Percentiles rank a stretch among this genome's conserved stretches.
phyloP scores from a whole-genome alignment of 2,113 vertebrate species.

The Hippocampus guttulatus region DNA sequence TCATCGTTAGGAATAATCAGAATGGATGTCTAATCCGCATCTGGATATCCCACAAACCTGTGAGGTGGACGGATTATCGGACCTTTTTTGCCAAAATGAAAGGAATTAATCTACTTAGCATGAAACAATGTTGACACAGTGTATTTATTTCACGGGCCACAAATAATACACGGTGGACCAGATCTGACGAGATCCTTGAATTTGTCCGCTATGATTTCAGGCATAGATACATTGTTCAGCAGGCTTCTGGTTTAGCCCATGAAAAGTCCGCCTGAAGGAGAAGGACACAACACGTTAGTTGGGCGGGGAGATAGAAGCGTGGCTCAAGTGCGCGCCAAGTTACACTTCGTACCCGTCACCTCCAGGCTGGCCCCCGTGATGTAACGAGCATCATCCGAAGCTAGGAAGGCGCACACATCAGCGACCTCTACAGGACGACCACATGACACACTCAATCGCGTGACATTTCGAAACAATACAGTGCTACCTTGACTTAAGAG shows the following conservation, averaged over 20 bases:
- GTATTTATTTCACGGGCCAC: background rate
- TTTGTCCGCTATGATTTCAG: background rate
- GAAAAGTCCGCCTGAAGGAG: conserved; percentile 69
- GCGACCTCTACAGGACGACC: conserved; percentile 76
- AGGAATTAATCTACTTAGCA: background rate
- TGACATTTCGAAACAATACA: background rate
- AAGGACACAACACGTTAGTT: background rate
- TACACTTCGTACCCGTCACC: conserved; percentile 71
- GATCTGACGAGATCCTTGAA: background rate
- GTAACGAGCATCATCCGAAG: conserved; percentile 83
- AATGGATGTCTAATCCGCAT: too few species aligned
- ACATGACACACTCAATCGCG: background rate
- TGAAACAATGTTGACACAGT: background rate
- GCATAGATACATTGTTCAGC: background rate
- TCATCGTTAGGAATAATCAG: too few species aligned
- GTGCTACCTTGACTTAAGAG: background rate
- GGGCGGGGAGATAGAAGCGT: background rate
- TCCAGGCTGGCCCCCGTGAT: conserved; percentile 83
- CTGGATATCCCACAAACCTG: too few species aligned
- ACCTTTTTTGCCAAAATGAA: too few species aligned
- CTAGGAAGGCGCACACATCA: conserved; percentile 82
- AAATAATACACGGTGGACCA: background rate
- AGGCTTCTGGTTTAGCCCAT: conserved; percentile 54
- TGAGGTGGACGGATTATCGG: too few species aligned
- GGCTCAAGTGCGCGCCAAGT: background rate